Evolutionary conservation across 2,113 vertebrate species (phyloP), one percentile per base, ranked within the genome.

Genomic region (Anseranas semipalmata): DNA sequence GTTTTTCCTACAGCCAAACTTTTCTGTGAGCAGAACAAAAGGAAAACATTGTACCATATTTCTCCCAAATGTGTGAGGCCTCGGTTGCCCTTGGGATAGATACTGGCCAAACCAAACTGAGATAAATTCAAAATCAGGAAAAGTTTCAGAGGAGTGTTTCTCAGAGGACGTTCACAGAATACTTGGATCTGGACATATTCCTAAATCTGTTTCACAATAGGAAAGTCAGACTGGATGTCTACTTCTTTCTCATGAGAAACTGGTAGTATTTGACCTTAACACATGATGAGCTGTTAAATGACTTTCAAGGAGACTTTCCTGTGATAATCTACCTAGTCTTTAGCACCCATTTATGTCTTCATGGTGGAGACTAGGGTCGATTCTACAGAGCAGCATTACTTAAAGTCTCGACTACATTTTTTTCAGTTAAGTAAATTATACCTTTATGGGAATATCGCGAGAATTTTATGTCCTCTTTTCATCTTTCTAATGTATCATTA

Each of bases 261-360:
- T 63, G 76, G 25, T 83, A 90, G 78, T 92, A 16, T 96, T 94
- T 96, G 89, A 77, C 62, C 77, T 95, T 87, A 89, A 60, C 50
- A 58, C 43, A 77, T 71, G 91, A 95, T 77, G 94, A 78, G 58
- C 33, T 91, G 76, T 89, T 93, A 95, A 97, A 93, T 58, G 59
- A 90, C 90, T 97, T 93, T 95, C 90, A 91, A 85, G 76, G 70
- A 94, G 83, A 94, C 59, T 92, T 92, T 89, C 48, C 70, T 84
- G 87, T 58, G 27, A 91, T 97, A 93, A 96, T 94, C 66, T 91
- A 17, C 84, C 97, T 97, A 97, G 76, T 58, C 95, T 96, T 97
- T 94, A 96, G 58, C 72, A 90, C 8, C 46, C 84, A 89, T 92
- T 96, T 97, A 97, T 94, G 59, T 45, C 58, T 96, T 93, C 78